A percentile compares a stretch with the other conserved stretches of the same genome.
phyloP scores from a whole-genome alignment of 1,140 invertebrate species.

The Chymomyza costata region DNA sequence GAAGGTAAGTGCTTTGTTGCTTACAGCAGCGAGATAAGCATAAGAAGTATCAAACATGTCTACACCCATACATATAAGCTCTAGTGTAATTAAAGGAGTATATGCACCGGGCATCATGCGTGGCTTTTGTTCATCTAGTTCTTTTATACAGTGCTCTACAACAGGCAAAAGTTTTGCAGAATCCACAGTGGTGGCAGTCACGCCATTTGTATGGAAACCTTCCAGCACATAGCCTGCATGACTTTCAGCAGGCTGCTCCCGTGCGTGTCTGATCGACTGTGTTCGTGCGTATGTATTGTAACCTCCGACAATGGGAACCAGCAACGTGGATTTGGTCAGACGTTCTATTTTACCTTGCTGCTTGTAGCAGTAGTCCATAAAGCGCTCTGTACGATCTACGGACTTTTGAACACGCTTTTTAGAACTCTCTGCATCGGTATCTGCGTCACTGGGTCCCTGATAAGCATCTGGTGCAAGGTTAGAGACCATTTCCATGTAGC shows the following conservation, averaged over 20 bases:
- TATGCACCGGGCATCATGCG: conserved; percentile 82
- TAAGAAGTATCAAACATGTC: conserved; percentile 90
- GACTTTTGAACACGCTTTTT: conserved; percentile 83
- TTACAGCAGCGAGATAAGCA: conserved; percentile 76
- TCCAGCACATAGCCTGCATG: conserved; percentile 85
- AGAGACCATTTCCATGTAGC: conserved; percentile 85
- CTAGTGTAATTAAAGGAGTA: conserved; percentile 80
- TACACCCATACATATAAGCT: conserved; percentile 82
- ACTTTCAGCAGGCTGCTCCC: conserved; percentile 76
- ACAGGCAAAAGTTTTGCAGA: conserved; percentile 78
- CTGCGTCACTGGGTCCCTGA: conserved; percentile 87
- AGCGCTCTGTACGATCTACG: conserved; percentile 78
- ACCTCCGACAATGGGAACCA: conserved; percentile 85
- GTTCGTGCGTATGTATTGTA: conserved; percentile 80
- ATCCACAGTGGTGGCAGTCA: conserved; percentile 76
- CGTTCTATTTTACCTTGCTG: conserved; percentile 77
- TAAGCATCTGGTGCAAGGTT: conserved; percentile 86
- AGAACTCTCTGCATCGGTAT: conserved; percentile 81
- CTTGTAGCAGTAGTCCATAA: conserved; percentile 80
- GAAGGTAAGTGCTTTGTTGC: conserved; percentile 63
- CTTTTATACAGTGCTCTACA: conserved; percentile 79
- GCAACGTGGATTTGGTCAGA: conserved; percentile 66
- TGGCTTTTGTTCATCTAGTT: conserved; percentile 81
- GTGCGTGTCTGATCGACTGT: conserved; percentile 79
- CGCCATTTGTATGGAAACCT: conserved; percentile 85